Evolutionary conservation across 2,797 vertebrate species (phyloP).

Genomic region (Knipowitschia caucasica): DNA sequence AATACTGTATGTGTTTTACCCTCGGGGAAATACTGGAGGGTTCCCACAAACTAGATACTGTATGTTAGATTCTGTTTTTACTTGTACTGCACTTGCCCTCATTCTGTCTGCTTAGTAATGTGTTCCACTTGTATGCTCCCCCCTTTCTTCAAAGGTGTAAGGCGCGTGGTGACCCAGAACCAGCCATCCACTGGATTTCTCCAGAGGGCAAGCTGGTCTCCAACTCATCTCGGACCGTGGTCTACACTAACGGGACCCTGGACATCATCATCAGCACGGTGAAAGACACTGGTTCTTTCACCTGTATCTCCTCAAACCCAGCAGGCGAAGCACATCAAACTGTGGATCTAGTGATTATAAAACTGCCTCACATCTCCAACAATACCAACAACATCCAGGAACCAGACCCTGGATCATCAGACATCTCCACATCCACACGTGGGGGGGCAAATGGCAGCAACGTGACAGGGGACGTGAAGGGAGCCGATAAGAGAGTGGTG

Average conservation of each 20-base stretch:
- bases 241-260: slow-evolving; percentile 90
- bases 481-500: slow-evolving; percentile 87
- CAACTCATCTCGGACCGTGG: slow-evolving; percentile 87
- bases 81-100: slow-evolving; percentile 22
- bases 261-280: slow-evolving; percentile 97
- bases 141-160: slow-evolving; percentile 77
- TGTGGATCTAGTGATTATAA: slow-evolving; percentile 90
- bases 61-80: slow-evolving; percentile 3
- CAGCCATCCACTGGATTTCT: slow-evolving; percentile 97
- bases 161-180: slow-evolving; percentile 94
- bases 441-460: slow-evolving; percentile 89
- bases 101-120: slow-evolving; percentile 22
- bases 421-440: slow-evolving; percentile 95
- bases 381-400: slow-evolving; percentile 94
- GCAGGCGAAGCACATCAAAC: slow-evolving; percentile 93
- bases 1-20: neutral
- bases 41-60: slow-evolving; percentile 3
- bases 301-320: slow-evolving; percentile 96
- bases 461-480: slow-evolving; percentile 88
- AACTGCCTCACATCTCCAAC: slow-evolving; percentile 94
- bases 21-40: neutral
- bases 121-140: slow-evolving; percentile 11
- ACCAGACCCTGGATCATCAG: slow-evolving; percentile 92
- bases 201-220: slow-evolving; percentile 95
- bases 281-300: slow-evolving; percentile 95